Evolutionary conservation across 2,888 invertebrate genomes (phyloP), one percentile per base, ranked within the genome.

Genomic region (Platerodrilus igneus): DNA sequence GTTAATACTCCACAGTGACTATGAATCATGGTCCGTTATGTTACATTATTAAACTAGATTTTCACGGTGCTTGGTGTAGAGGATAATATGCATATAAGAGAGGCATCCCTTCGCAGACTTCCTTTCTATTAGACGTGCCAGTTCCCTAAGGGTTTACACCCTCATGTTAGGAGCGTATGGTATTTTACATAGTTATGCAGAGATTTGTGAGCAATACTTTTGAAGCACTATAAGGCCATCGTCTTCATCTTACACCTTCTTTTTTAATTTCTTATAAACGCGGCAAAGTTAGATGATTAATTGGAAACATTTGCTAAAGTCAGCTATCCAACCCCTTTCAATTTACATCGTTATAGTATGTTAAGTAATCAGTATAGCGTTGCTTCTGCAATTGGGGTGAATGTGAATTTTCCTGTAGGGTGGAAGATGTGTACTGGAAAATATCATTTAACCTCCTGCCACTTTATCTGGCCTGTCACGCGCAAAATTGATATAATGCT

Each of bases 401-500:
- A n/a, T n/a, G n/a, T 14, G 42, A 18, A 17, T 20, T 41, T 35
- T 41, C 37, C 45, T 36, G 33, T 41, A 41, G 45, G 33, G 41
- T 26, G 22, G 26, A 41, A 45, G 35, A 41, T 38, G 26, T 31
- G 36, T 31, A 27, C 38, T 40, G 36, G 32, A 34, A 39, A 41
- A 46, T 46, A 41, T 43, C 42, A 62, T 64, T 63, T 63, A 62
- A 67, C 67, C 67, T 67, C 66, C 65, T 67, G 67, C 65, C 66
- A 62, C 63, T 63, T 59, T 59, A 63, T 63, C 60, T 58, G 61
- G 53, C 57, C 60, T 56, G 63, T 64, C 67, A 66, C 57, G 67
- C 66, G 62, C 65, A 60, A 67, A 67, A 67, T 67, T 67, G 64
- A 67, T 65, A 65, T 65, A 67, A 66, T 66, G 64, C 62, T 57